A percentile compares a stretch with the other conserved stretches of the same genome.
phyloP scores from a whole-genome alignment of 2,113 vertebrate species.

The Sceloporus tristichus region DNA sequence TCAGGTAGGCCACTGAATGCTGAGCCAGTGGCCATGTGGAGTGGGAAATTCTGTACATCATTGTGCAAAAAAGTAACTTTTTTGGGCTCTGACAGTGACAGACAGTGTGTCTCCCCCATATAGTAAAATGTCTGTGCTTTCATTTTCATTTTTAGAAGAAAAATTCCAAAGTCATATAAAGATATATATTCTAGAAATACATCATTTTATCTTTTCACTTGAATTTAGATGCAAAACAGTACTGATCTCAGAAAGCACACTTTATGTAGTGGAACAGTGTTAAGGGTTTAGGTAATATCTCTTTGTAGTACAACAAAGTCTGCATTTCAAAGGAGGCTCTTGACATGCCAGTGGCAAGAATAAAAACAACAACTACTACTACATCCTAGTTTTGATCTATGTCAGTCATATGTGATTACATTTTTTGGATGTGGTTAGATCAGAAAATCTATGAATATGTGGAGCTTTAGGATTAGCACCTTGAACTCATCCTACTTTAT shows the following conservation, averaged over 20 bases:
- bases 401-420: background rate
- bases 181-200: background rate
- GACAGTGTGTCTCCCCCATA: too few relatives aligned
- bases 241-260: background rate
- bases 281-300: slow-evolving; percentile 32
- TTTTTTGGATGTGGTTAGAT: background rate
- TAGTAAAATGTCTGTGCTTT: background rate
- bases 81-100: too few relatives aligned
- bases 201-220: background rate
- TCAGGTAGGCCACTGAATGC: background rate
- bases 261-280: background rate
- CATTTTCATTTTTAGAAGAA: background rate
- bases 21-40: too few relatives aligned
- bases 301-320: background rate
- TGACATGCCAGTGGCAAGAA: background rate
- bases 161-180: background rate
- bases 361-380: slow-evolving; percentile 31
- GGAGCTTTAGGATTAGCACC: slow-evolving; percentile 1
- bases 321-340: slow-evolving; percentile 36
- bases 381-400: slow-evolving; percentile 36
- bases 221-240: slow-evolving; percentile 16
- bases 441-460: background rate
- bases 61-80: too few relatives aligned
- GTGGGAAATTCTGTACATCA: too few relatives aligned
- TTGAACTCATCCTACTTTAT: slow-evolving; percentile 15